Evolutionary conservation across 2,113 vertebrate genomes (phyloP), one percentile per base, ranked within the genome.

Genomic region (Holacanthus passer): DNA sequence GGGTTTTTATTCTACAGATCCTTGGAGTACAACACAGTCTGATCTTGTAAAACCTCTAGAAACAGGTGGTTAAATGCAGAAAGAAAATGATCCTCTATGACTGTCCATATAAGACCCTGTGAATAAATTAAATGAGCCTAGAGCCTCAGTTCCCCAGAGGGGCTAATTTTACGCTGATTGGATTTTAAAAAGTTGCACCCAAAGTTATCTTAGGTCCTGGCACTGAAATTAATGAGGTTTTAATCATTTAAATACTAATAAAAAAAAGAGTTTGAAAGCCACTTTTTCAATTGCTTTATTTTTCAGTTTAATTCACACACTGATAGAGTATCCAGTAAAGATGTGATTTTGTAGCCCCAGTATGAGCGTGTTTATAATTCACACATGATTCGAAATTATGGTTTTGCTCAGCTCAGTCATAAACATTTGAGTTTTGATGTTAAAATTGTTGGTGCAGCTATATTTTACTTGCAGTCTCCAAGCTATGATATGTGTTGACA

Each of bases 221-320:
- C 72, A 79, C 67, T 59, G 43, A 72, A 82, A 79, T 85, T 50
- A 47, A 83, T 83, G 35, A 63, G 48, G 16, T 73, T 85, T 85
- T 60, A 80, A 79, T 82, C 17, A 84, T 79, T 82, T 63, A 73
- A 73, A 78, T 56, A 35, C 24, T 2, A 5, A 69, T 31, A 41
- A 59, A 39, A 82, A 53, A 76, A 50, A 43, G 29, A 81, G n/a
- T 1, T 72, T 11, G n/a, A 76, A 63, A 68, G 39, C 27, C 8
- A 39, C 14, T 58, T 73, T 79, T 73, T 78, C 35, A 72, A 62
- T 58, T 67, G 47, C 24, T 82, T 76, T 48, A 72, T 72, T 82
- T 73, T 58, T 67, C 55, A 64, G 29, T 43, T 70, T 58, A 45
- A 55, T 82, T 79, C 41, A n/a, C 67, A 60, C 19, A n/a, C 29